Percentiles rank a stretch among this genome's conserved stretches.
These are phyloP conservation scores for Glyphotaelius pellucidus DNA, from an alignment of 2,888 invertebrate genomes.

Conservation along the genomic window DNA sequence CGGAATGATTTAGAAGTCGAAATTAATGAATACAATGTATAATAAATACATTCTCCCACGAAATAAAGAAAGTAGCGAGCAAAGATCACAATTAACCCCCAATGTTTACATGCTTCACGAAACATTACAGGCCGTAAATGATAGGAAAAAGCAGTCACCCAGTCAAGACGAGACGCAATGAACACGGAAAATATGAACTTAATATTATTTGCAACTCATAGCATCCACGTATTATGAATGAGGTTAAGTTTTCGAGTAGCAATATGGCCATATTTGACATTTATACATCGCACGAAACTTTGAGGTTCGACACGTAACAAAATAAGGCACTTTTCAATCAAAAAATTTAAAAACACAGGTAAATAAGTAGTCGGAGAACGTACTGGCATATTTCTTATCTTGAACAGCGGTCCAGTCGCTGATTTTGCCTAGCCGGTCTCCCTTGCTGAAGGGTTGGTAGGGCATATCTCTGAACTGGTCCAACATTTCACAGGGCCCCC, in stretches of 20 bases:
- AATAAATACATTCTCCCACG: not conserved
- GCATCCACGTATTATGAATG: slow-evolving; percentile 21
- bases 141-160: not conserved
- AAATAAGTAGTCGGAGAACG: slow-evolving; percentile 69
- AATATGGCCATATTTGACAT: slow-evolving; percentile 42
- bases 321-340: not conserved
- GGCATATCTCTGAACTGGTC: slow-evolving; percentile 97
- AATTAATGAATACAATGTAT: not conserved
- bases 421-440: slow-evolving; percentile 98
- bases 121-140: not conserved
- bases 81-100: not conserved
- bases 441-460: slow-evolving; percentile 99
- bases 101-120: slow-evolving; percentile 7
- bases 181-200: not conserved
- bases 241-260: slow-evolving; percentile 11
- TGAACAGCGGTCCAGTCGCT: slow-evolving; percentile 99
- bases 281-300: slow-evolving; percentile 6
- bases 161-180: not conserved
- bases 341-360: not conserved
- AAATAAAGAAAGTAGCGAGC: not conserved
- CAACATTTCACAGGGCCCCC: slow-evolving; percentile 97
- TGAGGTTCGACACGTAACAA: not conserved
- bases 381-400: slow-evolving; percentile 95
- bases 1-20: not conserved
- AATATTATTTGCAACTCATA: not conserved